phyloP scores from a whole-genome alignment of 2,113 vertebrate species.

The Embiotoca jacksoni region DNA sequence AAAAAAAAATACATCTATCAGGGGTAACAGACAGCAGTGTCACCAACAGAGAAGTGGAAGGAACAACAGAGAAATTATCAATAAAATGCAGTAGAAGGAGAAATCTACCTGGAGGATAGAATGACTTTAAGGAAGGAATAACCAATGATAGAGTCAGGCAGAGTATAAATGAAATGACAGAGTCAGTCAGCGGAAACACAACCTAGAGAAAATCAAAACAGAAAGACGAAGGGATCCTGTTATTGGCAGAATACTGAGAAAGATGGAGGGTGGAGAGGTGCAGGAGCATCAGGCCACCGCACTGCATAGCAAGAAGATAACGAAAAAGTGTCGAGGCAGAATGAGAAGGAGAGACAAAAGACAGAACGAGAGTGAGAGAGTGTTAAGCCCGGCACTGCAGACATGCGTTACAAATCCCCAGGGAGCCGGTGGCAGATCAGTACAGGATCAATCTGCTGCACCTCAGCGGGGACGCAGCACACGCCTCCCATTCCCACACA shows the following conservation, averaged over 20 bases:
- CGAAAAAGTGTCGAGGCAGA: slow-evolving; percentile 14
- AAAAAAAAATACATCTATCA: neutral
- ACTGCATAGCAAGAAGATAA: slow-evolving; percentile 45
- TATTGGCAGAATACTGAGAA: slow-evolving; percentile 39
- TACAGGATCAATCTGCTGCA: slow-evolving; percentile 75
- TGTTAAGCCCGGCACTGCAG: slow-evolving; percentile 61
- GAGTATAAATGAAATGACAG: slow-evolving; percentile 44
- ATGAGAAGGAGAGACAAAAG: slow-evolving; percentile 42
- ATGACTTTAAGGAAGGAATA: slow-evolving; percentile 24
- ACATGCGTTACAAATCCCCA: slow-evolving; percentile 71
- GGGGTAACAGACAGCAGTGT: slow-evolving; percentile 6
- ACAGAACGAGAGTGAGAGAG: slow-evolving; percentile 36
- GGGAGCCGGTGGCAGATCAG: slow-evolving; percentile 71
- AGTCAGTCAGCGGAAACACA: slow-evolving; percentile 39
- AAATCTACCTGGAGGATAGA: slow-evolving; percentile 21
- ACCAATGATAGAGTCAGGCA: slow-evolving; percentile 28
- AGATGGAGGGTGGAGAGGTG: slow-evolving; percentile 50
- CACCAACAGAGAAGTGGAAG: neutral
- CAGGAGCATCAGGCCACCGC: slow-evolving; percentile 40
- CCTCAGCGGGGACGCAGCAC: slow-evolving; percentile 64
- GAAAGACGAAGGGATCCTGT: slow-evolving; percentile 38
- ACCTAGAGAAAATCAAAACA: slow-evolving; percentile 52
- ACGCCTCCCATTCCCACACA: slow-evolving; percentile 62
- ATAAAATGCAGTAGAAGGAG: slow-evolving; percentile 16
- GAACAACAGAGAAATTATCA: slow-evolving; percentile 15